Percentiles rank a stretch among this genome's conserved stretches.
Evolutionary conservation across 2,113 vertebrate species (phyloP).

Genomic region (Tinamus guttatus): DNA sequence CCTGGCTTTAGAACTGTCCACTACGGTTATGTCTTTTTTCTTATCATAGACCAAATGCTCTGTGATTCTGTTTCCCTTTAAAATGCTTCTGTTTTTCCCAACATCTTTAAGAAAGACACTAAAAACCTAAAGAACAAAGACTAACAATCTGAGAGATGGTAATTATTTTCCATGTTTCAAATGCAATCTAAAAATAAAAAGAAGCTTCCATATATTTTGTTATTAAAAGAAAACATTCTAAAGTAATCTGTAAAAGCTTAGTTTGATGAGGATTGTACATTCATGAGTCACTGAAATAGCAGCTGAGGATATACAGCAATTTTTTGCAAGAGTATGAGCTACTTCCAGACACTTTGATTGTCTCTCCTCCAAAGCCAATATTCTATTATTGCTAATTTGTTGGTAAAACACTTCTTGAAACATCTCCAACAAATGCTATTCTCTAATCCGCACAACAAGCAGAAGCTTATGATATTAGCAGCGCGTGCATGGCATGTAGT

Average conservation of each 20-base stretch:
- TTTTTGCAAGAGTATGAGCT: not conserved
- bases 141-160: not conserved
- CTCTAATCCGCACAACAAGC: not conserved
- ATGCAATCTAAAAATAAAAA: constrained; percentile 26
- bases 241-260: not conserved
- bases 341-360: not conserved
- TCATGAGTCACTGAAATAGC: not conserved
- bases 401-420: constrained; percentile 6
- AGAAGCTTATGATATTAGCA: not conserved
- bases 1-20: not conserved
- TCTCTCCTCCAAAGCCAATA: not conserved
- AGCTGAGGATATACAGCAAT: not conserved
- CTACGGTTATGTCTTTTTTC: not conserved
- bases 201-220: not conserved
- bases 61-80: not conserved
- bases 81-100: not conserved
- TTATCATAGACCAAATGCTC: not conserved
- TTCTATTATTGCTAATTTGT: not conserved
- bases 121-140: not conserved
- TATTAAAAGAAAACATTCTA: not conserved
- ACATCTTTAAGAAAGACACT: not conserved
- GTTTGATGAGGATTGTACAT: not conserved
- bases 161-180: constrained; percentile 4
- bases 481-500: not conserved
- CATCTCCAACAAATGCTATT: not conserved